Percentiles rank a stretch among this genome's conserved stretches.
These are phyloP conservation scores for Morone saxatilis DNA, from an alignment of 2,113 vertebrate species.

Conservation along the genomic window DNA sequence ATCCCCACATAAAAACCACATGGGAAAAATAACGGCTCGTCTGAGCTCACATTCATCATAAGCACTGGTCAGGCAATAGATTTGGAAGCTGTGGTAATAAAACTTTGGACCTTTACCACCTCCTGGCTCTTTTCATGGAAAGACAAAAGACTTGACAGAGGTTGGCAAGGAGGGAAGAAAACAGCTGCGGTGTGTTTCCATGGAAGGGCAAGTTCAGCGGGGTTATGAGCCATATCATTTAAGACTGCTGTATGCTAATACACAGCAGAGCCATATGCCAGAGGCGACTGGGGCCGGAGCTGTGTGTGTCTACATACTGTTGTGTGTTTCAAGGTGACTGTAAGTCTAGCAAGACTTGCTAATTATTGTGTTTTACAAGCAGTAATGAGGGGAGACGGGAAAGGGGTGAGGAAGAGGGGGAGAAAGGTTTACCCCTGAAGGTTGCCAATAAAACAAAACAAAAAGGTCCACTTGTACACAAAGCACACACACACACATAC, in stretches of 20 bases:
- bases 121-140: slow-evolving; percentile 25
- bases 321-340: slow-evolving; percentile 43
- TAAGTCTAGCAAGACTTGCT: slow-evolving; percentile 29
- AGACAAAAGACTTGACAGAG: slow-evolving; percentile 35
- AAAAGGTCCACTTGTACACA: slow-evolving; percentile 15
- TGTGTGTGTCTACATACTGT: not conserved
- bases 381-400: slow-evolving; percentile 53
- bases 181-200: slow-evolving; percentile 57
- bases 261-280: slow-evolving; percentile 55
- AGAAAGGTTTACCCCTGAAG: slow-evolving; percentile 74
- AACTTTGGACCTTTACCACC: slow-evolving; percentile 39
- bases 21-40: slow-evolving; percentile 44
- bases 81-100: slow-evolving; percentile 41
- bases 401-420: slow-evolving; percentile 22
- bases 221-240: slow-evolving; percentile 63
- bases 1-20: slow-evolving; percentile 56
- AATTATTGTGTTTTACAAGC: slow-evolving; percentile 66
- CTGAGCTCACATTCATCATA: slow-evolving; percentile 48
- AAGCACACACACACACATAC: not conserved
- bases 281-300: slow-evolving; percentile 17
- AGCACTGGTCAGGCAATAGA: slow-evolving; percentile 39
- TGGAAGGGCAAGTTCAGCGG: slow-evolving; percentile 11
- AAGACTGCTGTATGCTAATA: slow-evolving; percentile 51
- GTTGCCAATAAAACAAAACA: slow-evolving; percentile 56
- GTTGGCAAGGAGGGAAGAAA: slow-evolving; percentile 32